Evolutionary conservation across 2,113 vertebrate species (phyloP), one percentile per base, ranked within the genome.

Genomic region (Labeo rohita): DNA sequence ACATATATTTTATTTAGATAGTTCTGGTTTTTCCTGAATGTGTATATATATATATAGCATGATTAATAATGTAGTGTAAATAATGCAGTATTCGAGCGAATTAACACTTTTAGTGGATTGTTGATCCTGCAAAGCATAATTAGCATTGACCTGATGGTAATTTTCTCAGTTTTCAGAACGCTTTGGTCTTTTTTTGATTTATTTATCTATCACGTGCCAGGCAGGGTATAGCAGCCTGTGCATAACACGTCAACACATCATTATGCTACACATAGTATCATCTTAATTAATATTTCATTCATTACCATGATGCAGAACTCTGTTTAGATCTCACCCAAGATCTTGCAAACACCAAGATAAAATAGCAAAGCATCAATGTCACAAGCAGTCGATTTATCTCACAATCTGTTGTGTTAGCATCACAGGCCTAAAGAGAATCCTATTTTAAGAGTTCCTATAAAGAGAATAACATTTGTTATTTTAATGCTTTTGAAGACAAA

Each of bases 281-380:
- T 74, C 34, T 56, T 84, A n/a, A 86, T 86, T 84, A 66, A 86
- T 56, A 84, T 43, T 39, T 79, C 47, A 86, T 86, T 56, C 78
- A 45, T 83, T 36, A 83, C 73, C 80, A 73, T 8, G 21, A 63
- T 23, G 45, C 21, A 34, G 28, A 78, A 65, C 80, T 73, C 52
- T 45, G 28, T 63, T 65, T 52, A 77, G 59, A 78, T 74, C 73
- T 83, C 34, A 66, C 73, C 61, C 49, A 70, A 77, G 49, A 75
- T 23, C 21, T 83, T 3, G 66, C 52, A 61, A 5, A 16, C 39
- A 65, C 9, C 45, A 23, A 47, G 66, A 52, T 68, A 68, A 61
- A 34, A 6, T 81, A 76, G 78, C 68, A 15, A 68, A 39, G 52
- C 83, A 85, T 88, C 78, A 82, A 8, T 88, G 87, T 82, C 87